Percentiles rank a stretch among this genome's conserved stretches.
These are phyloP conservation scores for Gadopsis bispinosus DNA, from an alignment of 2,797 vertebrate genomes.

Conservation along the genomic window DNA sequence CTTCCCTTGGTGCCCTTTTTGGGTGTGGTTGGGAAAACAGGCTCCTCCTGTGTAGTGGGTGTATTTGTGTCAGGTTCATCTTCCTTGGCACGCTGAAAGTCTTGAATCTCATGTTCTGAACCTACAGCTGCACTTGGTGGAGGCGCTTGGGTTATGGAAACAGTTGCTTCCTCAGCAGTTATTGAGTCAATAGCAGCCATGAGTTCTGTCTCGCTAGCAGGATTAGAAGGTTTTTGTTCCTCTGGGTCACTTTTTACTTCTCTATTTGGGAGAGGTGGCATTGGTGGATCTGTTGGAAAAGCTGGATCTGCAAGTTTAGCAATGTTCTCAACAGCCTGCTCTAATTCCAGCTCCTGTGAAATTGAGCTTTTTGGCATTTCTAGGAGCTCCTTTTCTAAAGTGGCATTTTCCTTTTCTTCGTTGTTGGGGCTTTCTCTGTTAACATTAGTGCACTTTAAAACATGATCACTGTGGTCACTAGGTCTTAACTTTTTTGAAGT, in stretches of 20 bases:
- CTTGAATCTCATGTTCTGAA: slow-evolving; percentile 77
- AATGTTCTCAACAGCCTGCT: slow-evolving; percentile 96
- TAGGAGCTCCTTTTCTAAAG: slow-evolving; percentile 71
- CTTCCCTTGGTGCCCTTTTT: slow-evolving; percentile 88
- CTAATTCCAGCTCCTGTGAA: slow-evolving; percentile 91
- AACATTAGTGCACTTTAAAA: slow-evolving; percentile 69
- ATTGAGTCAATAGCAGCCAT: slow-evolving; percentile 98
- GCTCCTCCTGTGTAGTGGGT: slow-evolving; percentile 76
- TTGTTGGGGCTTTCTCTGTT: slow-evolving; percentile 71
- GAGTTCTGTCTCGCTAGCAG: slow-evolving; percentile 94
- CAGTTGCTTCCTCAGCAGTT: slow-evolving; percentile 88
- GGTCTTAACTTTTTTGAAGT: slow-evolving; percentile 81
- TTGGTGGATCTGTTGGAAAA: slow-evolving; percentile 77
- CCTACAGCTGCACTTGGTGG: slow-evolving; percentile 83
- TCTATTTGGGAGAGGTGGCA: slow-evolving; percentile 58
- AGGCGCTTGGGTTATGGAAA: slow-evolving; percentile 75
- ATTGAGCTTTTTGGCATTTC: slow-evolving; percentile 86
- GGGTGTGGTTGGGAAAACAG: slow-evolving; percentile 73
- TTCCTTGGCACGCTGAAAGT: slow-evolving; percentile 82
- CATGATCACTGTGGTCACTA: slow-evolving; percentile 78
- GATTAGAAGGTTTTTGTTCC: slow-evolving; percentile 90
- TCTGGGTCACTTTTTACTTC: slow-evolving; percentile 83
- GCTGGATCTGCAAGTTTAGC: slow-evolving; percentile 93
- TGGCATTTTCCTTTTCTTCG: slow-evolving; percentile 81
- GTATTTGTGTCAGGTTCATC: slow-evolving; percentile 76